Evolutionary conservation across 2,113 vertebrate genomes (phyloP).

Genomic region (Phasianus colchicus): DNA sequence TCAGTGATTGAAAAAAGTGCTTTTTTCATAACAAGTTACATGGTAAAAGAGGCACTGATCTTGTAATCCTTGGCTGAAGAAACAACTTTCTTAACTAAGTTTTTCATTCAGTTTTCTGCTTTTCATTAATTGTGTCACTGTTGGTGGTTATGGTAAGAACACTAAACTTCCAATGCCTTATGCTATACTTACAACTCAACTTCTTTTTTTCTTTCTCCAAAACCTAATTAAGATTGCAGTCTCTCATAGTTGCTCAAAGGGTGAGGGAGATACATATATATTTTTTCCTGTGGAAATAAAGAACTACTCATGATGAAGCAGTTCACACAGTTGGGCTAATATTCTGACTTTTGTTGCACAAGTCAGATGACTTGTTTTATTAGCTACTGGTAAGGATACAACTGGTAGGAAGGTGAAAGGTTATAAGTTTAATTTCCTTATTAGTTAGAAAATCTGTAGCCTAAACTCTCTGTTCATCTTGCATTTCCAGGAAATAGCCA

Average conservation of each 20-base stretch:
- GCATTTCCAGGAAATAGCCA: background rate
- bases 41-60: background rate
- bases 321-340: background rate
- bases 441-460: background rate
- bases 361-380: background rate
- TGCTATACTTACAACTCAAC: background rate
- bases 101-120: slow-evolving; percentile 27
- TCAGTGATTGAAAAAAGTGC: background rate
- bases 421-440: background rate
- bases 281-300: background rate
- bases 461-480: background rate
- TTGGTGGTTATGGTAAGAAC: background rate
- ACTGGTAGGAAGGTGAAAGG: background rate
- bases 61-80: background rate
- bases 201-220: slow-evolving; percentile 2
- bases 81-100: background rate
- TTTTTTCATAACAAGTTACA: background rate
- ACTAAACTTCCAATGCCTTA: background rate
- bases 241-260: background rate
- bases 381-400: background rate
- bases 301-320: background rate
- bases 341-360: background rate
- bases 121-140: slow-evolving; percentile 5
- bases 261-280: background rate
- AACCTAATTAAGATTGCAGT: background rate